Percentiles rank a stretch among this genome's conserved stretches.
phyloP scores from a whole-genome alignment of 2,888 invertebrate genomes.

The Acanthacorydalis orientalis region DNA sequence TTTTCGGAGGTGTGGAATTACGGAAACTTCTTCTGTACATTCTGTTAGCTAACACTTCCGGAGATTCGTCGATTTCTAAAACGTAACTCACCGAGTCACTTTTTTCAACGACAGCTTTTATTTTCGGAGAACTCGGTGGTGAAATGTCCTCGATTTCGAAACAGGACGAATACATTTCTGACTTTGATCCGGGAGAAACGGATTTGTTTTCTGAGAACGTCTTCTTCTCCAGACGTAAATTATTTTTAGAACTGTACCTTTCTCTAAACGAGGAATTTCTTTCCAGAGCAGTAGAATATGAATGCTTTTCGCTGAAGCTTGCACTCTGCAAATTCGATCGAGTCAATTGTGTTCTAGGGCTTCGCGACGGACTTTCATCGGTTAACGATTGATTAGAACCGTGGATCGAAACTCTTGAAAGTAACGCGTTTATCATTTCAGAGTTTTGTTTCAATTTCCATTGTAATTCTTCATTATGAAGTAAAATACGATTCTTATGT shows the following conservation, averaged over 20 bases:
- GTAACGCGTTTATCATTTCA: conserved; percentile 38
- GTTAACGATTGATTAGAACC: conserved; percentile 20
- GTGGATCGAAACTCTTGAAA: conserved; percentile 9
- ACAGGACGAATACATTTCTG: conserved; percentile 11
- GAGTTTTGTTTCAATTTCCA: conserved; percentile 75
- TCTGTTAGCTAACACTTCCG: conserved; percentile 53
- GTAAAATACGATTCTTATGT: conserved; percentile 58
- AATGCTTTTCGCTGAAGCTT: conserved; percentile 20
- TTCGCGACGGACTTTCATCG: conserved; percentile 13
- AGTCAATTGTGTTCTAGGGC: conserved; percentile 15
- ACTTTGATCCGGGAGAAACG: conserved; percentile 9
- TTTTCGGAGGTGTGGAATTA: conserved; percentile 27
- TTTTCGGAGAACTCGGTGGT: conserved; percentile 51
- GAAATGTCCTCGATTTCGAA: conserved; percentile 27
- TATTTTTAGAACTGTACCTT: conserved; percentile 16
- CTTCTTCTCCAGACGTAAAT: conserved; percentile 13
- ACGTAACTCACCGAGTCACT: conserved; percentile 78
- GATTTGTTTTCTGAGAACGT: conserved; percentile 12
- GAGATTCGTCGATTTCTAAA: conserved; percentile 57
- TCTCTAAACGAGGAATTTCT: conserved; percentile 15
- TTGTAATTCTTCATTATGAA: conserved; percentile 75
- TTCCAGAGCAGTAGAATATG: conserved; percentile 8
- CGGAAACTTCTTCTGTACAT: conserved; percentile 53
- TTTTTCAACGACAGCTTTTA: conserved; percentile 72
- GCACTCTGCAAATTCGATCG: conserved; percentile 18